phyloP scores from a whole-genome alignment of 2,888 invertebrate species.

The Drosophila pseudotakahashii region DNA sequence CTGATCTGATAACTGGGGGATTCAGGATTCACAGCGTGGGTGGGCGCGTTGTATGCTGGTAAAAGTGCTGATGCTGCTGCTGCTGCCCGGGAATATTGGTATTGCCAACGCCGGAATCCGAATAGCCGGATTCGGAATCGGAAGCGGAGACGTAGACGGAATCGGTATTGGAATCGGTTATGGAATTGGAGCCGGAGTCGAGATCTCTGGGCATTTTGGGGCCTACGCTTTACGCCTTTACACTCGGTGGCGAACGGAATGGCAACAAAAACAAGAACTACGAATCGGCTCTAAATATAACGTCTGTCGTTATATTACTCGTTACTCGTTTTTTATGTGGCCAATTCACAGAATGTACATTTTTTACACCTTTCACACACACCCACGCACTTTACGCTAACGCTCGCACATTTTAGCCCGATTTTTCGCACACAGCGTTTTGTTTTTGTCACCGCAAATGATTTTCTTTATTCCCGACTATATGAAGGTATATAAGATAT shows the following conservation, averaged over 20 bases:
- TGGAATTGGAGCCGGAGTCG: conserved; percentile 44
- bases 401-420: conserved; percentile 40
- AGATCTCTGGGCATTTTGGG: conserved; percentile 70
- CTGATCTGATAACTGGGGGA: conserved; percentile 17
- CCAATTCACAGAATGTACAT: conserved; percentile 78
- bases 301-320: conserved; percentile 65
- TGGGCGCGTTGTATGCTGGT: conserved; percentile 74
- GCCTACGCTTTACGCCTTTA: conserved; percentile 11
- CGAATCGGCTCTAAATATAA: conserved; percentile 74
- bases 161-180: not conserved
- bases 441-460: conserved; percentile 12
- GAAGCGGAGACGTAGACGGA: conserved; percentile 29
- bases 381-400: conserved; percentile 71
- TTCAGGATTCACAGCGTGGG: conserved; percentile 66
- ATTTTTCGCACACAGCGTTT: conserved; percentile 39
- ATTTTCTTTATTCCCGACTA: conserved; percentile 8
- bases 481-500: not conserved
- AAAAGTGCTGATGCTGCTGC: conserved; percentile 69
- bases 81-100: conserved; percentile 48
- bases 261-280: conserved; percentile 50
- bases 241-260: not conserved
- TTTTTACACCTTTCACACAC: conserved; percentile 77
- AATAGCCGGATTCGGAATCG: conserved; percentile 27
- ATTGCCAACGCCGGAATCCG: conserved; percentile 31
- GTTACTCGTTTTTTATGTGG: conserved; percentile 71